phyloP scores from a whole-genome alignment of 2,888 invertebrate species.

The Corythucha ciliata region DNA sequence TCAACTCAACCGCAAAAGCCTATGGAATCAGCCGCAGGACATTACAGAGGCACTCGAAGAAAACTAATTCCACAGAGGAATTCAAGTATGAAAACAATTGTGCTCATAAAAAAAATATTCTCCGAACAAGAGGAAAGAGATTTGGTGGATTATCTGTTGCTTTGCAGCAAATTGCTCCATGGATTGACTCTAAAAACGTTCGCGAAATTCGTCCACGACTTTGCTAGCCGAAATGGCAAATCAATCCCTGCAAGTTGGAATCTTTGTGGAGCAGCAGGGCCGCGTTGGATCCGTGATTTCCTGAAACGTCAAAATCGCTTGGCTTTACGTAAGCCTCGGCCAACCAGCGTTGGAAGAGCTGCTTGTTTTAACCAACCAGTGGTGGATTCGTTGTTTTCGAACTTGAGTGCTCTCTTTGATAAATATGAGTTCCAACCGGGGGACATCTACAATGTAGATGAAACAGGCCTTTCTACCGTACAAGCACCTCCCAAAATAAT shows the following conservation, averaged over 20 bases:
- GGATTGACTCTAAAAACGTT: neutral
- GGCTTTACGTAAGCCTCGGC: slow-evolving; percentile 1
- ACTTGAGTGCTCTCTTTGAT: slow-evolving; percentile 18
- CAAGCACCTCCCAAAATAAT: slow-evolving; percentile 32
- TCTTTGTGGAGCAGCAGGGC: no score
- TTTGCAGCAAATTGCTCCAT: neutral
- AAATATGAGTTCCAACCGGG: slow-evolving; percentile 9
- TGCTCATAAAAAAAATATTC: no score
- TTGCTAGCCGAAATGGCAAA: neutral
- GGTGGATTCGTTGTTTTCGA: slow-evolving; percentile 18
- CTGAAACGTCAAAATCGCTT: neutral
- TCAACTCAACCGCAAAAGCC: no score
- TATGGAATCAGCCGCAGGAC: no score
- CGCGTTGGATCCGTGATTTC: neutral
- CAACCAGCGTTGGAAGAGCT: slow-evolving; percentile 8
- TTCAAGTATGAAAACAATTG: no score
- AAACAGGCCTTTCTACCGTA: slow-evolving; percentile 33
- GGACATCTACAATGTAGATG: slow-evolving; percentile 33
- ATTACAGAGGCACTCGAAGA: no score
- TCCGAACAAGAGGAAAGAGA: no score
- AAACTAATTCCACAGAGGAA: no score
- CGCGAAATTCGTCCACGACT: neutral
- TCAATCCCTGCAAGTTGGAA: neutral
- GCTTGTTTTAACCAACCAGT: slow-evolving; percentile 19
- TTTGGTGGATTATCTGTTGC: no score